Percentiles rank a stretch among this genome's conserved stretches.
Evolutionary conservation across 2,797 vertebrate genomes (phyloP).

Genomic region (Rhinoraja longicauda): DNA sequence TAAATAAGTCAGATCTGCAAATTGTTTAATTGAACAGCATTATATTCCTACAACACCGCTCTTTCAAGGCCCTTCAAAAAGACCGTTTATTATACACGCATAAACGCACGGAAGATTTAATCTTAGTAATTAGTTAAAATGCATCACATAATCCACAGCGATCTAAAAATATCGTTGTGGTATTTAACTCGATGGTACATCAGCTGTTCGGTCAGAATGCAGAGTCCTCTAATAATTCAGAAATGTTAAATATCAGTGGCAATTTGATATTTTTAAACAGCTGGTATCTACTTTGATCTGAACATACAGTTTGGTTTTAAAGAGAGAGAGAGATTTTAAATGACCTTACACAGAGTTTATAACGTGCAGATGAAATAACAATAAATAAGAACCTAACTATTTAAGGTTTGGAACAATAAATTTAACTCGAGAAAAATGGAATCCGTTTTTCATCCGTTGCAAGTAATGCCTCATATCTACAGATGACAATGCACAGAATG

Average conservation of each 20-base stretch:
- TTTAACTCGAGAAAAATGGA: not conserved
- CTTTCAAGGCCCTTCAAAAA: not conserved
- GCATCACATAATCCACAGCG: not conserved
- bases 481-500: not conserved
- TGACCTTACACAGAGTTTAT: not conserved
- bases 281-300: not conserved
- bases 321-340: not conserved
- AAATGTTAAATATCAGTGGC: conserved; percentile 24
- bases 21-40: not conserved
- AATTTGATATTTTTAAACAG: conserved; percentile 27
- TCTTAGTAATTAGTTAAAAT: not conserved
- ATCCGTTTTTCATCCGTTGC: not conserved
- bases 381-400: not conserved
- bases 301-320: conserved; percentile 4
- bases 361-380: not conserved
- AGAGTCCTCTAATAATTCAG: conserved; percentile 6
- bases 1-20: not conserved
- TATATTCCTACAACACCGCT: not conserved
- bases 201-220: not conserved
- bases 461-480: not conserved
- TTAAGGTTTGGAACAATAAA: not conserved
- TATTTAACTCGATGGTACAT: conserved; percentile 2
- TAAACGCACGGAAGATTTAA: not conserved
- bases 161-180: conserved; percentile 20
- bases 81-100: not conserved